These are phyloP conservation scores for Stenodema calcarata DNA, from an alignment of 2,888 invertebrate genomes.

Conservation along the genomic window DNA sequence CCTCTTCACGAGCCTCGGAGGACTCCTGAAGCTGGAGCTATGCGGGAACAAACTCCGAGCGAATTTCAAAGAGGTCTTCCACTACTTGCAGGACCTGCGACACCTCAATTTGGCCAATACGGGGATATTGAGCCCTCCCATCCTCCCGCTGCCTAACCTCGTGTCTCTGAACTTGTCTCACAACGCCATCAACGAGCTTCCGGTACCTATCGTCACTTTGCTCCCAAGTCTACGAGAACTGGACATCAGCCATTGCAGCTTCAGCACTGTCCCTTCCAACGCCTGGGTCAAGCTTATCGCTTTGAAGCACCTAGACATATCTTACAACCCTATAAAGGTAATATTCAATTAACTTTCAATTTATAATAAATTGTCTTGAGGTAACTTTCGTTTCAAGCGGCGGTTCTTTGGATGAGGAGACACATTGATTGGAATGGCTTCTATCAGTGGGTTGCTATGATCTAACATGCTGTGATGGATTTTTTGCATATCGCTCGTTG, in stretches of 20 bases:
- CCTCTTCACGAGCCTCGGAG: conserved; percentile 82
- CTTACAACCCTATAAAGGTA: conserved; percentile 79
- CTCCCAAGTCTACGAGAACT: conserved; percentile 71
- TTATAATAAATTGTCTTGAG: too few species aligned
- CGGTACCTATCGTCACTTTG: conserved; percentile 71
- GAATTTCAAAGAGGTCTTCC: conserved; percentile 86
- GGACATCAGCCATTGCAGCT: conserved; percentile 77
- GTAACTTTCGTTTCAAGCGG: too few species aligned
- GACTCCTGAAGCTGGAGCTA: conserved; percentile 79
- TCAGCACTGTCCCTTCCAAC: conserved; percentile 76
- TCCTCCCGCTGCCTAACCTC: conserved; percentile 76
- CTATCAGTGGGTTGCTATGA: too few species aligned
- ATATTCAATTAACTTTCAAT: conserved; percentile 51
- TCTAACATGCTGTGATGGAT: too few species aligned
- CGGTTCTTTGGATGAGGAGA: too few species aligned
- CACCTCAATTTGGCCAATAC: conserved; percentile 78
- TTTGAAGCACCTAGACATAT: conserved; percentile 78
- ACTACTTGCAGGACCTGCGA: conserved; percentile 82
- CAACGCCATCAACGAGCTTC: conserved; percentile 74
- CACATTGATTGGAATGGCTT: too few species aligned
- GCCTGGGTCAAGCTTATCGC: conserved; percentile 75
- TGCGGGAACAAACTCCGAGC: conserved; percentile 82
- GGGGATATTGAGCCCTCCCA: conserved; percentile 78
- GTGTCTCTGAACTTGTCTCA: conserved; percentile 80
- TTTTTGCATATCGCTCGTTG: too few species aligned